Evolutionary conservation across 2,888 invertebrate species (phyloP), one percentile per base, ranked within the genome.

Genomic region (Drosophila anceps): DNA sequence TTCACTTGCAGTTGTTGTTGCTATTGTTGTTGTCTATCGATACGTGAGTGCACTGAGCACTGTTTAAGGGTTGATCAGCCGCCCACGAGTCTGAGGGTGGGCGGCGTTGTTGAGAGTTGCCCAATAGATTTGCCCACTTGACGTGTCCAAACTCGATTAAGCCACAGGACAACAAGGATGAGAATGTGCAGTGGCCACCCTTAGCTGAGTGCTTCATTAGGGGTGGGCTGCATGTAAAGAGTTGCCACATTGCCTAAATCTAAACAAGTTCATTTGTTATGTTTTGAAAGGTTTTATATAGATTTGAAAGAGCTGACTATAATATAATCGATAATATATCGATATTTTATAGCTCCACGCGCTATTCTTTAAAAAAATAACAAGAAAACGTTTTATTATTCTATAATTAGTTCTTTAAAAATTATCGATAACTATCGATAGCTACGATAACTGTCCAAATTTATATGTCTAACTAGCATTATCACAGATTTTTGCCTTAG

Each of bases 61-160:
- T 27, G 54, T 48, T 79, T 73, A 65, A 48, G 78, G 79, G 78
- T 79, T 65, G 79, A 57, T 59, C 37, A 53, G 29, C 35, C 37
- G 29, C 27, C 41, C 48, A 50, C 20, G 24, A 58, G 70, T 55
- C 46, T 64, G 53, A 24, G 35, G 18, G 24, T 46, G 48, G 20
- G 24, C 24, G 46, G 50, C 65, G 58, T 37, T 31, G 29, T n/a
- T 57, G 51, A 41, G 70, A 43, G 62, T 39, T 43, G 51, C 53
- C 37, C 55, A 58, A 50, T 53, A 53, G 54, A 51, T 71, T 62
- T 63, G 63, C 62, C 58, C 58, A 68, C 69, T 79, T 69, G 67
- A 69, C 73, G 67, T 79, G 79, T 50, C 69, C 39, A 76, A 79
- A 73, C 73, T 55, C 69, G 64, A 79, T 79, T 79, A 70, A 76